Evolutionary conservation across 2,888 invertebrate genomes (phyloP).

Genomic region (Melanostoma mellinum): DNA sequence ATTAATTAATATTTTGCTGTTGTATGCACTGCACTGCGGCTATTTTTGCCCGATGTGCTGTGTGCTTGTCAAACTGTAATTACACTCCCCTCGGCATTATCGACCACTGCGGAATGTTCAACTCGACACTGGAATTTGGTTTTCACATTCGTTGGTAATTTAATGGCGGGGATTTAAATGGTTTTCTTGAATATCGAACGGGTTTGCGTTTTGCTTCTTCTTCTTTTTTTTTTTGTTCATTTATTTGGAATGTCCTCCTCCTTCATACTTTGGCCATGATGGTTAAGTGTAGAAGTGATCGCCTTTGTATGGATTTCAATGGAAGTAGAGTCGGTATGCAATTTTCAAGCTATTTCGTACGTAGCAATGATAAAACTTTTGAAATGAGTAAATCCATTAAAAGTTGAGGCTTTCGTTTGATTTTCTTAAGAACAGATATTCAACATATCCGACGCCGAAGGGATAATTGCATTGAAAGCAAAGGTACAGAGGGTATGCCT

Average conservation of each 20-base stretch:
- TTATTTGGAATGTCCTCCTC: slow-evolving; percentile 26
- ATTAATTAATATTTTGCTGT: slow-evolving; percentile 80
- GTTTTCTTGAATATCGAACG: slow-evolving; percentile 42
- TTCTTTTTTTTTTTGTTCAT: slow-evolving; percentile 5
- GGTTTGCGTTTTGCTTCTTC: slow-evolving; percentile 22
- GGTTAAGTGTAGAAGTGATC: slow-evolving; percentile 15
- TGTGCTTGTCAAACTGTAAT: slow-evolving; percentile 56
- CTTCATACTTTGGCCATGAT: background rate
- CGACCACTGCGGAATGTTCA: slow-evolving; percentile 52
- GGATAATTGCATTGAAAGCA: slow-evolving; percentile 11
- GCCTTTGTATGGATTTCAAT: slow-evolving; percentile 41
- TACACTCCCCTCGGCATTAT: slow-evolving; percentile 45
- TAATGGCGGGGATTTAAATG: slow-evolving; percentile 68
- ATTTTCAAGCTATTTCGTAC: slow-evolving; percentile 26
- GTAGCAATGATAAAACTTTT: slow-evolving; percentile 21
- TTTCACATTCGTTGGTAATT: slow-evolving; percentile 66
- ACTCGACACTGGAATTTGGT: slow-evolving; percentile 64
- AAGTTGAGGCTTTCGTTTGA: background rate
- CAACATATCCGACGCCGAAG: background rate
- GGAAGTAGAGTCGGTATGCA: slow-evolving; percentile 29
- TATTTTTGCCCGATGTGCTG: background rate
- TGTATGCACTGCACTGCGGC: slow-evolving; percentile 43
- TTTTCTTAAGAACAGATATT: slow-evolving; percentile 7
- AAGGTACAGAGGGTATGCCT: background rate
- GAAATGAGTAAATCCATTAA: background rate